phyloP scores from a whole-genome alignment of 53 echinoderm and acorn worm species.

The Crossaster papposus region DNA sequence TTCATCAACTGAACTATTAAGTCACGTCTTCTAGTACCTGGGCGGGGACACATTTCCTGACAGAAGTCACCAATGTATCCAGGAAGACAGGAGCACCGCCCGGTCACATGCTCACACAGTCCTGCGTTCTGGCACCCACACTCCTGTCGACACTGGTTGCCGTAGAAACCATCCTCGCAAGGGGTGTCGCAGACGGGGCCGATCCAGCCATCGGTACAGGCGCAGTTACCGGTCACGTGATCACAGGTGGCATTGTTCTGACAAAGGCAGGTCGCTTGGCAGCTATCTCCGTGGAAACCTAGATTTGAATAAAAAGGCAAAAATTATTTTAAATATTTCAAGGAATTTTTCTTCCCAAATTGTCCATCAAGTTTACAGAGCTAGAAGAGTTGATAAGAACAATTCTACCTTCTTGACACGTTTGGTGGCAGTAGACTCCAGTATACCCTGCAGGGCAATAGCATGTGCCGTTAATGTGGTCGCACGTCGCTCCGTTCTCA shows the following conservation, averaged over 20 bases:
- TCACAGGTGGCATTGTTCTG: conserved; percentile 72
- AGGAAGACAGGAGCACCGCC: conserved; percentile 65
- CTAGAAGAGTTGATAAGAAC: no score
- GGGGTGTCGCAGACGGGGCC: conserved; percentile 51
- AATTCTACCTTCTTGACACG: conserved; percentile 56
- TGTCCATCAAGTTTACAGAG: no score
- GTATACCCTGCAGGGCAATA: conserved; percentile 74
- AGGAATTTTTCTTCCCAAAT: neutral
- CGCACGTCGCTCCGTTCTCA: conserved; percentile 54
- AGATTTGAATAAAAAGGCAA: neutral
- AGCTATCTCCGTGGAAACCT: conserved; percentile 73
- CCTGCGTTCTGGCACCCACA: conserved; percentile 74
- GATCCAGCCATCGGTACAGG: conserved; percentile 71
- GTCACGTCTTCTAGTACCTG: neutral
- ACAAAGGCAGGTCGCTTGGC: conserved; percentile 65
- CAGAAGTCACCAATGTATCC: conserved; percentile 70
- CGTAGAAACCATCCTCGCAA: conserved; percentile 66
- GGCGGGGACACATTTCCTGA: conserved; percentile 62
- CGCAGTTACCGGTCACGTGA: conserved; percentile 78
- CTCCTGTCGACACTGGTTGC: conserved; percentile 32
- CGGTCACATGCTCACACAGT: conserved; percentile 64
- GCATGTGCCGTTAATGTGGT: conserved; percentile 69
- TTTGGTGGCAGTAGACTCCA: conserved; percentile 63
- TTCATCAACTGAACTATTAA: neutral
- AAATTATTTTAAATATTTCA: neutral